Percentiles rank a stretch among this genome's conserved stretches.
phyloP scores from a whole-genome alignment of 2,888 invertebrate species.

The Deilephila porcellus region DNA sequence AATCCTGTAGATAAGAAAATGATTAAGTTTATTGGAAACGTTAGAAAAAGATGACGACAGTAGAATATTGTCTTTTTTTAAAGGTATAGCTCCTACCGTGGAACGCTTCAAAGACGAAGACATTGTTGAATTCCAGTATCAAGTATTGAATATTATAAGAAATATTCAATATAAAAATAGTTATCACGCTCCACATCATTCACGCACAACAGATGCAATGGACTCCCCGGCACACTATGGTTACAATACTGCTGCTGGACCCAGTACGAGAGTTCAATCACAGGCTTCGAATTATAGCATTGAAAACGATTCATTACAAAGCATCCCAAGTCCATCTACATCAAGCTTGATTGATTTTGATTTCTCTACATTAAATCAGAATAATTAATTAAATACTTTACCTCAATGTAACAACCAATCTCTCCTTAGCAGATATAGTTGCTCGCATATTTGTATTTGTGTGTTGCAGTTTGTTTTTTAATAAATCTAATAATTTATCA shows the following conservation, averaged over 20 bases:
- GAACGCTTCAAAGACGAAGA: constrained; percentile 44
- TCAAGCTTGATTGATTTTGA: constrained; percentile 41
- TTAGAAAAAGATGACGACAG: constrained; percentile 45
- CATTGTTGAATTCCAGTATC: constrained; percentile 46
- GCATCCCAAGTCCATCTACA: constrained; percentile 37
- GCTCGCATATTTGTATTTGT: constrained; percentile 40
- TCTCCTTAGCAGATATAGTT: constrained; percentile 34
- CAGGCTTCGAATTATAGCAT: constrained; percentile 32
- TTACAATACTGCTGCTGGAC: constrained; percentile 43
- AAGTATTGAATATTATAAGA: constrained; percentile 40
- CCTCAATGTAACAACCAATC: constrained; percentile 40
- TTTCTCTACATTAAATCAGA: constrained; percentile 37
- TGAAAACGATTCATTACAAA: constrained; percentile 33
- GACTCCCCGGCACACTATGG: constrained; percentile 34
- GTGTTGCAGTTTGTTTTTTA: constrained; percentile 41
- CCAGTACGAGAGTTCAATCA: constrained; percentile 37
- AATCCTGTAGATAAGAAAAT: constrained; percentile 41
- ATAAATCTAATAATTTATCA: constrained; percentile 40
- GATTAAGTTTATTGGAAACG: constrained; percentile 44
- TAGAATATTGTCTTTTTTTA: constrained; percentile 44
- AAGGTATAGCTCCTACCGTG: constrained; percentile 40
- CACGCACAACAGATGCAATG: constrained; percentile 6
- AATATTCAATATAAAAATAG: constrained; percentile 26
- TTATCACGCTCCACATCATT: not conserved
- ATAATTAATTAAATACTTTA: constrained; percentile 34